phyloP scores from a whole-genome alignment of 2,888 invertebrate genomes.

The Volucella bombylans region DNA sequence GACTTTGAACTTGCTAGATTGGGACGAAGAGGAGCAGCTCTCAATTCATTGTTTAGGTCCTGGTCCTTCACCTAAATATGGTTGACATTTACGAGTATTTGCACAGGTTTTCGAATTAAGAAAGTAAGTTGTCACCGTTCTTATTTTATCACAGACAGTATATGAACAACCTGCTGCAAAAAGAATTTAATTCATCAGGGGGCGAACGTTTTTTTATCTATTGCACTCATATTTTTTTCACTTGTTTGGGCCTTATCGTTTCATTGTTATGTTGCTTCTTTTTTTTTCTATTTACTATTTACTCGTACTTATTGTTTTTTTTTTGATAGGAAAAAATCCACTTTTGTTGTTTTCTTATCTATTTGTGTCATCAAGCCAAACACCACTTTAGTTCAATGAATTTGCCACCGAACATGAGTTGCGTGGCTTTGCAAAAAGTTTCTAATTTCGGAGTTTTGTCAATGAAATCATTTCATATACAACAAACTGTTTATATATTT shows the following conservation, averaged over 20 bases:
- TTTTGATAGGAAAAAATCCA: constrained; percentile 23
- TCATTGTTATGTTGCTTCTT: not conserved
- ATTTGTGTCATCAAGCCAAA: constrained; percentile 10
- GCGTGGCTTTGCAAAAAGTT: not conserved
- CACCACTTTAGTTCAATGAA: not conserved
- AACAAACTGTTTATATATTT: not conserved
- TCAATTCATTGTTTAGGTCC: constrained; percentile 17
- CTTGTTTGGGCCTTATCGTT: constrained; percentile 13
- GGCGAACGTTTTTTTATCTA: not conserved
- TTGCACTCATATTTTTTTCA: constrained; percentile 36
- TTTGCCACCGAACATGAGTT: not conserved
- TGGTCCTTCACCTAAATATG: constrained; percentile 22
- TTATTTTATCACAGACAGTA: constrained; percentile 12
- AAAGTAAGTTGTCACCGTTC: not conserved
- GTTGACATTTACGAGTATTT: not conserved
- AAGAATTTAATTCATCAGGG: not conserved
- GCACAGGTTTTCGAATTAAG: not conserved
- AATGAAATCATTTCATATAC: not conserved
- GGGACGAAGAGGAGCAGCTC: not conserved
- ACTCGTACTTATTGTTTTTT: not conserved
- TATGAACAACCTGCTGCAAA: constrained; percentile 13
- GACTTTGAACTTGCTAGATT: constrained; percentile 18
- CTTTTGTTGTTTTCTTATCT: constrained; percentile 18
- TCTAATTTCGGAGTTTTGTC: too few species aligned
- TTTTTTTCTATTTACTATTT: not conserved